A percentile compares a stretch with the other conserved stretches of the same genome.
Conservation (phyloP, 1,140 invertebrate genomes). For the Drosophila bipectinata region DNA sequence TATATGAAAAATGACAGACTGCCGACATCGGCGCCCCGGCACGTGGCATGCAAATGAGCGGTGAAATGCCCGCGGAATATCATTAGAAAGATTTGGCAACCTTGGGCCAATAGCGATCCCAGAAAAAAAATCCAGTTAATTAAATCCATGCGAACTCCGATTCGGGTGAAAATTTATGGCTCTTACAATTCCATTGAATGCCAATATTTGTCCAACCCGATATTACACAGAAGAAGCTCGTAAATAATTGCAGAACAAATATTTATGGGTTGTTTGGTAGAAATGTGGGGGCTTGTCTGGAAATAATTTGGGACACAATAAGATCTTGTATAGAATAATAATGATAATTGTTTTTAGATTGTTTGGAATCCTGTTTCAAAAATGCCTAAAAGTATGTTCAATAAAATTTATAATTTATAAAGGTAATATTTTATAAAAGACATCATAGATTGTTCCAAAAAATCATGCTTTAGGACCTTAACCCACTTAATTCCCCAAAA, state of each 20-base stretch:
- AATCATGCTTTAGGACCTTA: neutral
- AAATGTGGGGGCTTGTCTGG: neutral
- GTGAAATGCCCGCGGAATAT: slow-evolving; percentile 56
- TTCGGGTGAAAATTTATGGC: slow-evolving; percentile 67
- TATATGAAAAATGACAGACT: slow-evolving; percentile 9
- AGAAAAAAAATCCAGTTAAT: slow-evolving; percentile 44
- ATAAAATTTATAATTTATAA: neutral
- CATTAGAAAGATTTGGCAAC: slow-evolving; percentile 64
- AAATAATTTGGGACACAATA: slow-evolving; percentile 5
- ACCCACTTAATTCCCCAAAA: neutral
- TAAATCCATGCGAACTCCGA: slow-evolving; percentile 67
- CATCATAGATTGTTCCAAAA: neutral
- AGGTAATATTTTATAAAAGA: neutral
- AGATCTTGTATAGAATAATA: neutral
- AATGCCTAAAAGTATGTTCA: slow-evolving; percentile 4
- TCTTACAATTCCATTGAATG: slow-evolving; percentile 61
- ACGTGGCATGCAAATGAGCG: slow-evolving; percentile 68
- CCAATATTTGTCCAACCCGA: slow-evolving; percentile 55
- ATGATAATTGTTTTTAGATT: neutral
- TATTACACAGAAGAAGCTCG: slow-evolving; percentile 24
- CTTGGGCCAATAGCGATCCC: slow-evolving; percentile 17
- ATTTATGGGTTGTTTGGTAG: slow-evolving; percentile 25
- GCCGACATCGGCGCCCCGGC: slow-evolving; percentile 47
- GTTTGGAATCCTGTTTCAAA: neutral
- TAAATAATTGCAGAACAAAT: slow-evolving; percentile 60